Percentiles rank a stretch among this genome's conserved stretches.
Evolutionary conservation across 2,797 vertebrate genomes (phyloP).

Genomic region (Ctenosaura bakeri): DNA sequence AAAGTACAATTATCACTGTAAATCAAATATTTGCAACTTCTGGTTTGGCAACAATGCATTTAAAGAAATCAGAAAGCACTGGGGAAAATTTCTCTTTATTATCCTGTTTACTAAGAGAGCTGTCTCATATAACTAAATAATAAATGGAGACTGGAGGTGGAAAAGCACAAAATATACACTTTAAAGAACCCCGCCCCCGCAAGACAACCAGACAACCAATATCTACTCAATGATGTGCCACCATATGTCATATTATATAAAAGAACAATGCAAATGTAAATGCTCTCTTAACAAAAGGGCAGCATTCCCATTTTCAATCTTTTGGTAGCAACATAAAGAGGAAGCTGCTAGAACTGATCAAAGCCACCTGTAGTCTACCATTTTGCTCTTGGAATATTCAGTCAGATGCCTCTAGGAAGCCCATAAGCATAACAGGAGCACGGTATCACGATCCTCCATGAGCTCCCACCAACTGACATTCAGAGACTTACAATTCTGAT

Average conservation of each 20-base stretch:
- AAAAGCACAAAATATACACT: slow-evolving; percentile 60
- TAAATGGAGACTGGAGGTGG: slow-evolving; percentile 41
- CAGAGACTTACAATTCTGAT: too few species aligned
- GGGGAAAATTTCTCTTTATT: slow-evolving; percentile 56
- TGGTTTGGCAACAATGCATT: slow-evolving; percentile 76
- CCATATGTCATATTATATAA: slow-evolving; percentile 61
- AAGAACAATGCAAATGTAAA: too few species aligned
- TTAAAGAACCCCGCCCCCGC: slow-evolving; percentile 80
- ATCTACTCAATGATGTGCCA: slow-evolving; percentile 91
- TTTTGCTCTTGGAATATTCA: too few species aligned
- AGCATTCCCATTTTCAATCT: slow-evolving; percentile 80
- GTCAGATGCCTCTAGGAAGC: too few species aligned
- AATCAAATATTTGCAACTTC: slow-evolving; percentile 79
- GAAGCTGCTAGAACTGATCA: too few species aligned
- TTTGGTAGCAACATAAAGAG: neutral
- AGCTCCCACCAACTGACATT: too few species aligned
- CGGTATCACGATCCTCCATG: too few species aligned
- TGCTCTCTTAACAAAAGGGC: slow-evolving; percentile 70
- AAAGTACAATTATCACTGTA: slow-evolving; percentile 80
- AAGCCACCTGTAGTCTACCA: too few species aligned
- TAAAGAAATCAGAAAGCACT: slow-evolving; percentile 69
- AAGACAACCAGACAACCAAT: slow-evolving; percentile 89
- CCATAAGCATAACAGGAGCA: too few species aligned
- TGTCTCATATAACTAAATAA: neutral
- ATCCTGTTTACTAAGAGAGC: slow-evolving; percentile 52